phyloP scores from a whole-genome alignment of 1,140 invertebrate species.

The Apis mellifera region DNA sequence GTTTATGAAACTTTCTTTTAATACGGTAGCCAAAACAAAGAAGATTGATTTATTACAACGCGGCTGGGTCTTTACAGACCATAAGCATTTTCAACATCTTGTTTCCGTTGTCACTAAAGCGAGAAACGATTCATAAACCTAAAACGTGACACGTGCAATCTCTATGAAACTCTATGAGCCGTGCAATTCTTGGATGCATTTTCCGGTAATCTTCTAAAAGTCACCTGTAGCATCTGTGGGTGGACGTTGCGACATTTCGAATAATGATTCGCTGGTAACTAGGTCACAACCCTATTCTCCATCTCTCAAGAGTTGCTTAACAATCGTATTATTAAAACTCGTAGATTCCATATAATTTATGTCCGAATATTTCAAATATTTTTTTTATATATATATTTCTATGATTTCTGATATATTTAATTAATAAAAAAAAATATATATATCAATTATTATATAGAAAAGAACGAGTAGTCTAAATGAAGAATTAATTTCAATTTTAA shows the following conservation, averaged over 20 bases:
- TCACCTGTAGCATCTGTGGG: not conserved
- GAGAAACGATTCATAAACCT: not conserved
- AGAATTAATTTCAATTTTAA: too few species aligned
- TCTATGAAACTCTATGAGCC: too few species aligned
- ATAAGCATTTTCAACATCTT: not conserved
- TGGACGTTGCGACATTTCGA: not conserved
- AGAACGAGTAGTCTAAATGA: too few species aligned
- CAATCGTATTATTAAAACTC: not conserved
- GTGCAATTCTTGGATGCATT: not conserved
- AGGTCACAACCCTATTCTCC: not conserved
- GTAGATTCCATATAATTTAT: not conserved
- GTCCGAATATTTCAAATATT: too few species aligned
- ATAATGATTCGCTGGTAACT: not conserved
- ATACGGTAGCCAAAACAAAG: not conserved
- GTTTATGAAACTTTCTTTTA: not conserved
- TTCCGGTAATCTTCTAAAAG: not conserved
- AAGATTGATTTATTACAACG: not conserved
- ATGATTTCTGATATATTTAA: too few species aligned
- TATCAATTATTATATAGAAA: too few species aligned
- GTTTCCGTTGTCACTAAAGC: not conserved
- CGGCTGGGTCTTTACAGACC: not conserved
- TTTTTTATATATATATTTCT: too few species aligned
- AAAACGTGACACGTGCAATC: not conserved
- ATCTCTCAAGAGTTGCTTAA: not conserved
- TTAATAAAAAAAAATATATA: too few species aligned